Evolutionary conservation across 2,797 vertebrate species (phyloP).

Genomic region (Parauchenoglanis punctatus): DNA sequence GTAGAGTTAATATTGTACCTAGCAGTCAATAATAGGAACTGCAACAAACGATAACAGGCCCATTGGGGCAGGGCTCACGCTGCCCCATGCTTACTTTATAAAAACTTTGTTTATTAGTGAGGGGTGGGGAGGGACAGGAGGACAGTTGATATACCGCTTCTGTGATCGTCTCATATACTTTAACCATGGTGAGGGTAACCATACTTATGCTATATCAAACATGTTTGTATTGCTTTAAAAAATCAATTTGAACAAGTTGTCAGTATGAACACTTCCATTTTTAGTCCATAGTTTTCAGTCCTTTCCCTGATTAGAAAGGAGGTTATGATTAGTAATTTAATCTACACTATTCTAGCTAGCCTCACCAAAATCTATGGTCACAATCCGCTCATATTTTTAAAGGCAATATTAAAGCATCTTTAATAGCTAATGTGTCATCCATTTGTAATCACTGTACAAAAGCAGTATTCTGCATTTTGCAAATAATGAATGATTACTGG

Average conservation of each 20-base stretch:
- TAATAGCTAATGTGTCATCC: background rate
- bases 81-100: background rate
- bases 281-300: background rate
- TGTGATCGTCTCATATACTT: background rate
- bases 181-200: background rate
- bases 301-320: background rate
- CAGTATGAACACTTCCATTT: background rate
- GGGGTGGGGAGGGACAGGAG: background rate
- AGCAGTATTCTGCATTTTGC: background rate
- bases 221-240: background rate
- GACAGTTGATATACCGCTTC: background rate
- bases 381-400: background rate
- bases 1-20: background rate
- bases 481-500: background rate
- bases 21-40: background rate
- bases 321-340: background rate
- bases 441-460: background rate
- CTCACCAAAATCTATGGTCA: background rate
- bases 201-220: background rate
- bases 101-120: background rate
- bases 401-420: background rate
- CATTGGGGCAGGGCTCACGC: background rate
- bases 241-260: background rate
- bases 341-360: background rate
- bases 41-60: background rate